Base-by-base conservation (phyloP, 2,888 invertebrate species). In the Chloromyia formosa region DNA sequence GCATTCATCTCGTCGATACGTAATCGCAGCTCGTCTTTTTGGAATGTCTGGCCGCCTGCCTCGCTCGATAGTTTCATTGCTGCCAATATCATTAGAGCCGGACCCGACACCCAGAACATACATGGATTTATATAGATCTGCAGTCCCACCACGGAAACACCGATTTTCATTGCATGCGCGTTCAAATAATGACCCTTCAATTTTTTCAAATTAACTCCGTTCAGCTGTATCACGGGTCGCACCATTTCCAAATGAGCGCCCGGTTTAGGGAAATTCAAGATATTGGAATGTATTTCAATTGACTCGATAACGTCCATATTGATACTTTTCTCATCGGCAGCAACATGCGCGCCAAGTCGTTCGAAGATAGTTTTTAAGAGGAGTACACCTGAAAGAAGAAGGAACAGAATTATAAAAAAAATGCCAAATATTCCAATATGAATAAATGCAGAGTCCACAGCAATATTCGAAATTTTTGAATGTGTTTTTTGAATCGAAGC, bases 81-180 rank as follows among this genome's bases (percentile, higher is more conserved):
- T 64, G 88, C 84, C 64, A 88, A 79, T 42, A 87, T 83, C 68
- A 92, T 82, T 58, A 92, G 84, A 0, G 92, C 90, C 0, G 91
- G 88, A 77, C 91, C 89, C 42, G 90, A 87, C 22, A 94, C 81
- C 85, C 91, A 91, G 81, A 92, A 91, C 77, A 94, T 85, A 40
- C 89, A 87, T 0, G 94, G 92, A 86, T 94, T 94, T 49, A 92
- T 89, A 81, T 94, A 94, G 77, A 93, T 85, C 82, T 93, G 92
- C 49, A 94, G 83, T 81, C 92, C 90, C 49, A 94, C 86, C 68
- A 90, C 86, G 0, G 94, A 92, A 35, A 94, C 88, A 0, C 92
- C 90, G 75, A 88, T 85, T 58, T 87, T 87, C 90, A 94, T 91
- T 0, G 91, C 92, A 78, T 89, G 86, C 10, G 91, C 88, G 16